phyloP scores from a whole-genome alignment of 2,113 vertebrate species.

The Lepisosteus osseus region DNA sequence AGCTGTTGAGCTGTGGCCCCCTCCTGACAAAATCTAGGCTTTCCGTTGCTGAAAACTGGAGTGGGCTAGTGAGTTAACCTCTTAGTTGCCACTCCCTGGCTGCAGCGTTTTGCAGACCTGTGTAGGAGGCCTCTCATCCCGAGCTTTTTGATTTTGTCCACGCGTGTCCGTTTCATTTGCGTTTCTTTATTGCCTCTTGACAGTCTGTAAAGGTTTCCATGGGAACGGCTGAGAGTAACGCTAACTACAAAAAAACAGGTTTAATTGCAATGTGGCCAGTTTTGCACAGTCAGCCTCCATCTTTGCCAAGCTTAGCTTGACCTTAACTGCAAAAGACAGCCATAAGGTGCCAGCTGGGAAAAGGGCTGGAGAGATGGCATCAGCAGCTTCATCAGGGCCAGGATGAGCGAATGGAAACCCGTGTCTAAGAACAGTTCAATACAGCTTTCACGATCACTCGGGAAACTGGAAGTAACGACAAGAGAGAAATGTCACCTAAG shows the following conservation, averaged over 20 bases:
- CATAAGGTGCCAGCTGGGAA: neutral
- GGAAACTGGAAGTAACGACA: no score
- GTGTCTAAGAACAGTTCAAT: neutral
- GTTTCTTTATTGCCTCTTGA: slow-evolving; percentile 11
- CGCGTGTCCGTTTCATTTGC: neutral
- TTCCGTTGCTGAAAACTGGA: no score
- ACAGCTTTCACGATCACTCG: no score
- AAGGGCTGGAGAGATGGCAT: neutral
- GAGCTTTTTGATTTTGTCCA: slow-evolving; percentile 8
- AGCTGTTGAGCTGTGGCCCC: no score
- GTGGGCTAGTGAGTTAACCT: neutral
- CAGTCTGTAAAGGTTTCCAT: slow-evolving; percentile 50
- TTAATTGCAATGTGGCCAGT: slow-evolving; percentile 6
- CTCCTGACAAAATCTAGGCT: no score
- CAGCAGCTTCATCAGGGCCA: no score
- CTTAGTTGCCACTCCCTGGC: slow-evolving; percentile 29
- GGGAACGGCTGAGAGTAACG: slow-evolving; percentile 47
- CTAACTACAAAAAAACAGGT: slow-evolving; percentile 3
- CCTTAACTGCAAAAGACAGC: neutral
- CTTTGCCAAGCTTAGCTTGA: neutral
- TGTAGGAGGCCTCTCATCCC: slow-evolving; percentile 38
- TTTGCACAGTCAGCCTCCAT: neutral
- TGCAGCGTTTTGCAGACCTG: slow-evolving; percentile 28
- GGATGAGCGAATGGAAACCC: neutral
- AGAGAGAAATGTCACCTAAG: no score